Evolutionary conservation across 2,797 vertebrate species (phyloP).

Genomic region (Lithobates sylvaticus): DNA sequence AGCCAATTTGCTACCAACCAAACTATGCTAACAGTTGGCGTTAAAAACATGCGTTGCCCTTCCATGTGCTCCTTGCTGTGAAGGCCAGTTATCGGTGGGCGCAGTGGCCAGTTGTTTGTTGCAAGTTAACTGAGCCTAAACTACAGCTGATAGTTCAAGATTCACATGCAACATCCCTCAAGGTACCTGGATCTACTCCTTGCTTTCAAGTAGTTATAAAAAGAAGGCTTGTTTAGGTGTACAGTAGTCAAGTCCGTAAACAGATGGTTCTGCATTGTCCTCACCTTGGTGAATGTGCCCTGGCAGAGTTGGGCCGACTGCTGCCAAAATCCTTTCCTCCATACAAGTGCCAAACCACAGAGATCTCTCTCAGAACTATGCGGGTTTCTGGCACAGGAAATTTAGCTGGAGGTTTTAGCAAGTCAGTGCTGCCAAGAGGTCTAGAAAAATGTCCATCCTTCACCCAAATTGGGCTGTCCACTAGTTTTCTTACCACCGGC

Average conservation of each 20-base stretch:
- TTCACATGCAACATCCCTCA: too few relatives aligned
- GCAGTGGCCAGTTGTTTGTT: too few relatives aligned
- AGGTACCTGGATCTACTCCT: too few relatives aligned
- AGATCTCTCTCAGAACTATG: conserved; percentile 88
- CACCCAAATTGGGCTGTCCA: conserved; percentile 78
- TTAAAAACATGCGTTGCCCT: too few relatives aligned
- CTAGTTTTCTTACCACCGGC: conserved; percentile 85
- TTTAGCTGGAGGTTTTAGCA: conserved; percentile 84
- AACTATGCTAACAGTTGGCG: too few relatives aligned
- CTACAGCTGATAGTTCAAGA: too few relatives aligned
- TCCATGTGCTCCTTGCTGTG: too few relatives aligned
- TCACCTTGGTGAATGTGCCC: conserved; percentile 77
- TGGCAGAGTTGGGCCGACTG: conserved; percentile 75
- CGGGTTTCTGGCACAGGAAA: conserved; percentile 89
- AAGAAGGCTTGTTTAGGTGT: too few relatives aligned
- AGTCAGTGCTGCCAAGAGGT: conserved; percentile 87
- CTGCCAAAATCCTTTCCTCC: conserved; percentile 89
- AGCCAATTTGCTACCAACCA: too few relatives aligned
- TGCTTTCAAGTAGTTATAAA: too few relatives aligned
- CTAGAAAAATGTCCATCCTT: conserved; percentile 88
- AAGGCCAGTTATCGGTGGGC: too few relatives aligned
- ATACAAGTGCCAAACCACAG: conserved; percentile 91
- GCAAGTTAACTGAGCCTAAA: too few relatives aligned
- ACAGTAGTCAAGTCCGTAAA: not conserved
- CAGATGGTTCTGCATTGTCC: not conserved